Evolutionary conservation across 2,888 invertebrate species (phyloP).

Genomic region (Drosophila formosana): DNA sequence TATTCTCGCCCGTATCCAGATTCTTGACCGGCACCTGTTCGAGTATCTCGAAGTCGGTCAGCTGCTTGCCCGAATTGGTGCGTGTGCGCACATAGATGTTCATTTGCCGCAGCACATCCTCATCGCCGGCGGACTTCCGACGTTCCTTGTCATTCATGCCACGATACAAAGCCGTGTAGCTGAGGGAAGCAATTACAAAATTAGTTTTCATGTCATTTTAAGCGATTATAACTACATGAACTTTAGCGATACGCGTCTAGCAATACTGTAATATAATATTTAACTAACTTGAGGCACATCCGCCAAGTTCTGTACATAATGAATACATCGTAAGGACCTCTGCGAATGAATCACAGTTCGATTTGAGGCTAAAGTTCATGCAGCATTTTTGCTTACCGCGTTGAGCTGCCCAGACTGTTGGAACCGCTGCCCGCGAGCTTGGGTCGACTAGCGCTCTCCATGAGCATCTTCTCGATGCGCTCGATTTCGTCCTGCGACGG

Average conservation of each 20-base stretch:
- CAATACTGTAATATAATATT: slow-evolving; percentile 26
- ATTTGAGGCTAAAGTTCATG: slow-evolving; percentile 58
- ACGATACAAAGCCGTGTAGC: slow-evolving; percentile 83
- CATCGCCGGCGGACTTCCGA: slow-evolving; percentile 93
- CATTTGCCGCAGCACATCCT: slow-evolving; percentile 89
- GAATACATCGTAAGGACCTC: slow-evolving; percentile 78
- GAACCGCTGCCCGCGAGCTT: slow-evolving; percentile 85
- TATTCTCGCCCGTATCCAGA: slow-evolving; percentile 93
- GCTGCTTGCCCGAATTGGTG: slow-evolving; percentile 93
- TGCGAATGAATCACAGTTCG: slow-evolving; percentile 63
- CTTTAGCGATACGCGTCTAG: slow-evolving; percentile 60
- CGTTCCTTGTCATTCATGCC: slow-evolving; percentile 86
- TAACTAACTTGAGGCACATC: slow-evolving; percentile 80
- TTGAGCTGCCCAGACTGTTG: slow-evolving; percentile 86
- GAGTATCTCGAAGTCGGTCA: slow-evolving; percentile 96
- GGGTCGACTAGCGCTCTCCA: slow-evolving; percentile 83
- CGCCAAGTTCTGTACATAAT: slow-evolving; percentile 81
- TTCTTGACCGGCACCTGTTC: slow-evolving; percentile 95
- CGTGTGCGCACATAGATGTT: slow-evolving; percentile 92
- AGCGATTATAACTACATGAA: slow-evolving; percentile 45
- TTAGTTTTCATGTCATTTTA: neutral
- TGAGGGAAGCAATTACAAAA: slow-evolving; percentile 33
- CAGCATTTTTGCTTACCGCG: slow-evolving; percentile 75
- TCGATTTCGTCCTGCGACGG: slow-evolving; percentile 87
- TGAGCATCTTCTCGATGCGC: slow-evolving; percentile 87